Conservation (phyloP, 2,888 invertebrate genomes). For the Temnothorax rugatulus region DNA sequence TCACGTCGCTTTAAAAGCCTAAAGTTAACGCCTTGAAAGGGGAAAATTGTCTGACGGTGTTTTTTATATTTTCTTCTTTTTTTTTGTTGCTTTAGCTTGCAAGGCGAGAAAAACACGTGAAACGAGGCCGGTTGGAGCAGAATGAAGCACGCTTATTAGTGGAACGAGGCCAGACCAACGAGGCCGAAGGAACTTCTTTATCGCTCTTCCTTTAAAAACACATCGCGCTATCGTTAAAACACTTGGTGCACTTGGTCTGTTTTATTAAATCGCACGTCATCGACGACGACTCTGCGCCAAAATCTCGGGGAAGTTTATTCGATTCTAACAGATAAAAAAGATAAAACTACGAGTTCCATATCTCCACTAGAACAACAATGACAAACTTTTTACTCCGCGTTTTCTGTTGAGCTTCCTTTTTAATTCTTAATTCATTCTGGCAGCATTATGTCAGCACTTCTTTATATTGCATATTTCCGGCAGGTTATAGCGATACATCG, state of each 20-base stretch:
- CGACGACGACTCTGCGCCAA: not conserved
- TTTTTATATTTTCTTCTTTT: slow-evolving; percentile 32
- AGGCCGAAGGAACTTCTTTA: slow-evolving; percentile 69
- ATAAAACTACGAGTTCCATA: not conserved
- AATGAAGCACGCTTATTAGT: slow-evolving; percentile 60
- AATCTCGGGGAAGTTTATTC: not conserved
- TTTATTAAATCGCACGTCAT: slow-evolving; percentile 36
- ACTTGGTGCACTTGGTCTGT: slow-evolving; percentile 2
- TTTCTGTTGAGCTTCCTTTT: not conserved
- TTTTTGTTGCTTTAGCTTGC: slow-evolving; percentile 24
- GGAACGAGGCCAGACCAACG: slow-evolving; percentile 71
- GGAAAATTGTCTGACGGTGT: slow-evolving; percentile 52
- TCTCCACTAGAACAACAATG: not conserved
- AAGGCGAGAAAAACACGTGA: slow-evolving; percentile 65
- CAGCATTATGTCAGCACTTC: not conserved
- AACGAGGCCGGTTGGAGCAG: slow-evolving; percentile 66
- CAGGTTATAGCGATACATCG: not conserved
- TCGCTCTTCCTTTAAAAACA: slow-evolving; percentile 69
- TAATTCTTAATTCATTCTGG: slow-evolving; percentile 1
- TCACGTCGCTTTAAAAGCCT: slow-evolving; percentile 57
- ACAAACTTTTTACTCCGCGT: not conserved
- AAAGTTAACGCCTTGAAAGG: slow-evolving; percentile 45
- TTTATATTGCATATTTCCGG: not conserved
- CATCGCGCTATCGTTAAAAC: slow-evolving; percentile 20
- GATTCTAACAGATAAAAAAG: not conserved